phyloP scores from a whole-genome alignment of 2,888 invertebrate species.

The Dryadula phaetusa region DNA sequence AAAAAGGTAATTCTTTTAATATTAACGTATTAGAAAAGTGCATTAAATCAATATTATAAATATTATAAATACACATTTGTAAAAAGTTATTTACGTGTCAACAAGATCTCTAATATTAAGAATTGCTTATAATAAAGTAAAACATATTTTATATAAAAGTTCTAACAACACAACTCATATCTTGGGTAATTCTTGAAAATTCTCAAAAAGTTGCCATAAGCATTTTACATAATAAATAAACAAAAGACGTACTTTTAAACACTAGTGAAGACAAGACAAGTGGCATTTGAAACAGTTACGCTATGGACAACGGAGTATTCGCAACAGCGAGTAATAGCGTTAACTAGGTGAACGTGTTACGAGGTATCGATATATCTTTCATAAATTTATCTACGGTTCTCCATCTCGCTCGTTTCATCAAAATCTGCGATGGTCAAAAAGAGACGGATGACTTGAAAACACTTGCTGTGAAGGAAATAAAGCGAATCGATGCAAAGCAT shows the following conservation, averaged over 20 bases:
- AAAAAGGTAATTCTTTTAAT: too few relatives aligned
- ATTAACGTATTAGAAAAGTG: too few relatives aligned
- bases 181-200: too few relatives aligned
- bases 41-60: too few relatives aligned
- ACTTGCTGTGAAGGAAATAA: conserved; percentile 39
- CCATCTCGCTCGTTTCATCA: conserved; percentile 25
- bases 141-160: too few relatives aligned
- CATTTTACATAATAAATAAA: background rate
- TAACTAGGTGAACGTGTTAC: conserved; percentile 55
- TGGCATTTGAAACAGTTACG: conserved; percentile 43
- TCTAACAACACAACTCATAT: too few relatives aligned
- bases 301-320: conserved; percentile 46
- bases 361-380: conserved; percentile 45
- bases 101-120: too few relatives aligned
- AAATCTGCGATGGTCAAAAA: conserved; percentile 18
- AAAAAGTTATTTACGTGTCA: too few relatives aligned
- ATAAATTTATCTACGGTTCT: conserved; percentile 38
- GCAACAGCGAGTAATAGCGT: conserved; percentile 43
- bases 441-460: conserved; percentile 36
- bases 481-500: conserved; percentile 43
- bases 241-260: background rate
- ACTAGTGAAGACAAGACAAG: conserved; percentile 29
- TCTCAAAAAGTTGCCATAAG: background rate
- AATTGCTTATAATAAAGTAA: too few relatives aligned
- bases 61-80: too few relatives aligned